Percentiles rank a stretch among this genome's conserved stretches.
phyloP scores from a whole-genome alignment of 92 coral and sea anemone genomes.

The Ricordea florida region DNA sequence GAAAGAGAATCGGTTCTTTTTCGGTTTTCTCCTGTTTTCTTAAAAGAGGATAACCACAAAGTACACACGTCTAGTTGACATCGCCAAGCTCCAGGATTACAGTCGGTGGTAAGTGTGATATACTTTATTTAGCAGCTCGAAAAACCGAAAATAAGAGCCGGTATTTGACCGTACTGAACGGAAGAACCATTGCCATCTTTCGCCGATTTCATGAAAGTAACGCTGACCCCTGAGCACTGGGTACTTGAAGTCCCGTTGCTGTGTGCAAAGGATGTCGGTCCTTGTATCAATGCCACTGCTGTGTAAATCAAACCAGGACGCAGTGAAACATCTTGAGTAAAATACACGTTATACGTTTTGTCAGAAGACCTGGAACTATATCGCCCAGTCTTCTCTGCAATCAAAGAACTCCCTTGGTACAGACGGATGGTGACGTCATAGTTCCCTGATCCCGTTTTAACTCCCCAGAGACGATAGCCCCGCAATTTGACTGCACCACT shows the following conservation, averaged over 20 bases:
- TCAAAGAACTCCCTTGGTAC: slow-evolving; percentile 2
- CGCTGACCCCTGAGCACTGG: slow-evolving; percentile 1
- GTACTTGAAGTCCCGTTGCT: background rate
- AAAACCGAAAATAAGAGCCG: background rate
- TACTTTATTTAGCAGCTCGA: background rate
- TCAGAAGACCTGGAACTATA: background rate
- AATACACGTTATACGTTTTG: slow-evolving; percentile 14
- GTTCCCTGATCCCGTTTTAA: background rate
- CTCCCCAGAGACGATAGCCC: slow-evolving; percentile 26
- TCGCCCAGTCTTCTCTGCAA: slow-evolving; percentile 13
- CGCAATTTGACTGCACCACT: background rate
- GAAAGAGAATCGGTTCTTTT: too few relatives aligned
- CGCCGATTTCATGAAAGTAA: background rate
- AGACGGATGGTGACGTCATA: slow-evolving; percentile 6
- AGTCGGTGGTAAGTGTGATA: too few relatives aligned
- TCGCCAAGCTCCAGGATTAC: too few relatives aligned
- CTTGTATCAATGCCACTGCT: background rate
- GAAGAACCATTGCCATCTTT: background rate
- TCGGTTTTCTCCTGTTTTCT: too few relatives aligned
- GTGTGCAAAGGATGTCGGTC: background rate
- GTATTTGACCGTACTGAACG: background rate
- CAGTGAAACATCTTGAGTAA: background rate
- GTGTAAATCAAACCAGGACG: slow-evolving; percentile 8
- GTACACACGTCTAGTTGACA: too few relatives aligned
- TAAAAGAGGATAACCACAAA: too few relatives aligned